Conservation (phyloP, 2,113 vertebrate species). For the Cryptotis parvus region DNA sequence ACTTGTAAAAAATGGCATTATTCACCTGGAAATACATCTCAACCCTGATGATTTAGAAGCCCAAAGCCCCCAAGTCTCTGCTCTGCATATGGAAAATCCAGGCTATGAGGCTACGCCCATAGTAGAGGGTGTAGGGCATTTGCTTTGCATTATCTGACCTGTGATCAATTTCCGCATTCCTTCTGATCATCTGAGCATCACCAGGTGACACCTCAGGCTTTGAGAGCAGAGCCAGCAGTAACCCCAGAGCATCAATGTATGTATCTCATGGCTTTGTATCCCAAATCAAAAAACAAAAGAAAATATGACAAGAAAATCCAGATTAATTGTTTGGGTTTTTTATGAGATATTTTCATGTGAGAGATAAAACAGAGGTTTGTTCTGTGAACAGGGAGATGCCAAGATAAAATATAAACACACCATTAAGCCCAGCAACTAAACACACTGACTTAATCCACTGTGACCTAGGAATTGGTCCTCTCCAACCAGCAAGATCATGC, state of each 20-base stretch:
- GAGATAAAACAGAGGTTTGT: not conserved
- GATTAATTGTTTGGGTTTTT: not conserved
- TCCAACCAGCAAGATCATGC: not conserved
- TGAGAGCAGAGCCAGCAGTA: too few species aligned
- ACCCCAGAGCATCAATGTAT: too few species aligned
- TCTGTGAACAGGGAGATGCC: not conserved
- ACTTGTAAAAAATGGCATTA: not conserved
- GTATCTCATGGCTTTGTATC: too few species aligned
- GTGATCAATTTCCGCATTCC: too few species aligned
- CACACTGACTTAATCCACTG: not conserved
- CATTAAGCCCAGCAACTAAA: not conserved
- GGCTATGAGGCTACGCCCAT: too few species aligned
- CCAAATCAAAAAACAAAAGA: too few species aligned
- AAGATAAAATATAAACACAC: not conserved
- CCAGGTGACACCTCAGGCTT: too few species aligned
- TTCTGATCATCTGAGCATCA: too few species aligned
- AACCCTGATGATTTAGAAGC: not conserved
- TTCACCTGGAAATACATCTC: not conserved
- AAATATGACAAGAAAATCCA: too few species aligned
- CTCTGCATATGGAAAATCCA: not conserved
- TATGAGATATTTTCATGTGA: conserved; percentile 16
- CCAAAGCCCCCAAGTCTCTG: not conserved
- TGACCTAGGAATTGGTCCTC: not conserved
- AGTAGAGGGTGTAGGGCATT: too few species aligned
- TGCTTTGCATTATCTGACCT: too few species aligned